Evolutionary conservation across 2,888 invertebrate genomes (phyloP), one percentile per base, ranked within the genome.

Genomic region (Axea sp.): DNA sequence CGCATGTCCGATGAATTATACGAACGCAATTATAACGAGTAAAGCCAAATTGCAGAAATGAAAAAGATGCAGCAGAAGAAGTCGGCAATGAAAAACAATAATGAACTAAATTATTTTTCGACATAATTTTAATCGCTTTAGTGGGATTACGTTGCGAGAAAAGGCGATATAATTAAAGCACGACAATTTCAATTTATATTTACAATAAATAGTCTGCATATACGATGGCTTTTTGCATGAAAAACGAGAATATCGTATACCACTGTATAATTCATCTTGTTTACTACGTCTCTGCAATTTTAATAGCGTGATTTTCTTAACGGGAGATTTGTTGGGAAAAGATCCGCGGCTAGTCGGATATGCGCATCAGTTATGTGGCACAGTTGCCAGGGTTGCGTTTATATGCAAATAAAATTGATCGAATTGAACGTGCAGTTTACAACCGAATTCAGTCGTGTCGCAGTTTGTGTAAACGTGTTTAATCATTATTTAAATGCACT

Each of bases 361-460:
- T 22, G 30, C 37, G 15, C 33, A 19, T 35, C 45, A 59, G 41
- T 33, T 47, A 59, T 41, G 14, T 51, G 43, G 19, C 51, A 5
- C 33, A 35, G 59, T 72, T 45, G 19, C 43, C 64, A 51, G 60
- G 41, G 47, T 47, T 45, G 59, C 60, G 62, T 73, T 69, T 71
- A 76, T 73, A 73, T 76, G 76, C 71, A 76, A 76, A 76, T 71
- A 55, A 69, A 69, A 71, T 67, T 62, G 71, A 41, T 45, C 37
- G 57, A 57, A 64, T 57, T 31, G 53, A 47, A 51, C 41, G 43
- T 49, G 33, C 47, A 68, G 55, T 73, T 73, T 76, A 73, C 75
- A 76, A 73, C 69, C 49, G 59, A 55, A 64, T 69, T 73, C 65
- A 69, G 64, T 73, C 41, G 53, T 41, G 37, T 51, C 37, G 31